phyloP scores from a whole-genome alignment of 2,113 vertebrate species.

The Melierax canorus region DNA sequence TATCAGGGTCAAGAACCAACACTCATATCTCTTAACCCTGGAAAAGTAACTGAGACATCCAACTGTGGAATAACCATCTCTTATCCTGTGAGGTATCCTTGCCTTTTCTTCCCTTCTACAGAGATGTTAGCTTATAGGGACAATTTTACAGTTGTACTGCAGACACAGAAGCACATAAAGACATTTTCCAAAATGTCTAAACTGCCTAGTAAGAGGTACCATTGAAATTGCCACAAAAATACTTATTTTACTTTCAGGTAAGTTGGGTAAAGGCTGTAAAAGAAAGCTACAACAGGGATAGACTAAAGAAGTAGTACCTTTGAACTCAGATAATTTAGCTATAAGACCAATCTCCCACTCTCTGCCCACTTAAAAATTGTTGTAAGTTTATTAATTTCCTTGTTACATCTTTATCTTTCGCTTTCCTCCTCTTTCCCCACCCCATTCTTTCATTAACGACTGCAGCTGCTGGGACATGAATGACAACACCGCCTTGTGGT shows the following conservation, averaged over 20 bases:
- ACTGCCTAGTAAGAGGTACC: not conserved
- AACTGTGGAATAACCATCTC: not conserved
- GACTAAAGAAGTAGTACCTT: not conserved
- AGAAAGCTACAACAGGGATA: not conserved
- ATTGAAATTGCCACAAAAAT: not conserved
- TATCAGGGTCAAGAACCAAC: not conserved
- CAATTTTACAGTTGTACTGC: not conserved
- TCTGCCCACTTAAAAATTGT: not conserved
- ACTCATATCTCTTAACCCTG: not conserved
- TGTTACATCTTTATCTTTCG: not conserved
- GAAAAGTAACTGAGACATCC: not conserved
- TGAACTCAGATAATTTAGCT: not conserved
- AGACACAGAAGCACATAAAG: not conserved
- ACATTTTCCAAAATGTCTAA: not conserved
- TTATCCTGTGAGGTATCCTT: rapidly evolving
- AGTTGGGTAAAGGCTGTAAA: not conserved
- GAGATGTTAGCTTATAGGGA: not conserved
- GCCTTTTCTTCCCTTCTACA: not conserved
- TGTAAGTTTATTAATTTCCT: not conserved
- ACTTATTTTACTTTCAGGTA: not conserved
- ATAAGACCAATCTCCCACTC: not conserved
- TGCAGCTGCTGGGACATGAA: constrained; percentile 97
- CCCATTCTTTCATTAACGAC: not conserved
- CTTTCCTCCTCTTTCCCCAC: not conserved
- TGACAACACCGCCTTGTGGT: constrained; percentile 96